phyloP scores from a whole-genome alignment of 2,888 invertebrate genomes.

The Serripes groenlandicus region DNA sequence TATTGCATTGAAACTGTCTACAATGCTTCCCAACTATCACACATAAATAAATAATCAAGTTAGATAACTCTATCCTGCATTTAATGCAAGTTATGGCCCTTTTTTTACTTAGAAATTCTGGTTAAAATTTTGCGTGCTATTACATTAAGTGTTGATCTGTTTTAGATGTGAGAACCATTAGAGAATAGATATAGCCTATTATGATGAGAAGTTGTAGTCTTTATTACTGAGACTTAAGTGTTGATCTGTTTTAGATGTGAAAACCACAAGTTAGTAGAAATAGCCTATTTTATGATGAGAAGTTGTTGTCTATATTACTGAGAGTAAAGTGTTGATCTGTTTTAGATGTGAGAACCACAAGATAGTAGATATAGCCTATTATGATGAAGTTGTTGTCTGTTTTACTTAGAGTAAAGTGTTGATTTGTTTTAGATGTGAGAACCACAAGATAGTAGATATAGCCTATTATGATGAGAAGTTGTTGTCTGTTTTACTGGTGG shows the following conservation, averaged over 20 bases:
- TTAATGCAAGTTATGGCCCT: too few species aligned
- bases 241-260: conserved; percentile 73
- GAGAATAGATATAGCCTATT: conserved; percentile 83
- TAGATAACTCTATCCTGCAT: too few species aligned
- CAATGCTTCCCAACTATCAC: too few species aligned
- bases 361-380: conserved; percentile 83
- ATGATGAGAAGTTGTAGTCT: conserved; percentile 83
- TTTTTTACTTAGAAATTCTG: too few species aligned
- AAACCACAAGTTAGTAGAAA: conserved; percentile 78
- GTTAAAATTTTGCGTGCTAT: too few species aligned
- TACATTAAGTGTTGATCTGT: too few species aligned
- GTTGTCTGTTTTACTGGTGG: conserved; percentile 83
- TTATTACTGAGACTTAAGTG: too few species aligned
- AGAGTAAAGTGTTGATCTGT: too few species aligned
- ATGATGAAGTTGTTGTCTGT: conserved; percentile 84
- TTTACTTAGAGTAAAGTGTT: too few species aligned
- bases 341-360: conserved; percentile 73
- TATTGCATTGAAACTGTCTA: too few species aligned
- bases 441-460: conserved; percentile 80
- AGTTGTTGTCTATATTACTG: conserved; percentile 83
- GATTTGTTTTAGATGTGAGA: conserved; percentile 73
- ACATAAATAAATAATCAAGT: too few species aligned
- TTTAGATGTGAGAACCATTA: conserved; percentile 73
- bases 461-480: conserved; percentile 84
- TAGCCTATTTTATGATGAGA: conserved; percentile 84